These are phyloP conservation scores for Hyphantria cunea DNA, from an alignment of 1,140 invertebrate genomes.

Conservation along the genomic window DNA sequence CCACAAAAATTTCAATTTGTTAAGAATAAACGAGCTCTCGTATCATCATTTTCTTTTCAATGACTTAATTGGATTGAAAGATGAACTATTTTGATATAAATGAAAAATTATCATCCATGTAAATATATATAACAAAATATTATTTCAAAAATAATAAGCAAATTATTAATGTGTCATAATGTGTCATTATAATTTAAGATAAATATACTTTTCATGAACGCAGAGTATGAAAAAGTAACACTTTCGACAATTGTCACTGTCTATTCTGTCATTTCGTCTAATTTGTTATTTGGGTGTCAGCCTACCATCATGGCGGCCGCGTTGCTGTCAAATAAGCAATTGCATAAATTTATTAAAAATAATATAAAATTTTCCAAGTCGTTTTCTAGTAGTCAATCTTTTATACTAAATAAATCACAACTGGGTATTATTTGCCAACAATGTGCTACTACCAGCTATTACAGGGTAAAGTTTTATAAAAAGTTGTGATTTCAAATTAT, in stretches of 20 bases:
- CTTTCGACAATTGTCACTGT: not conserved
- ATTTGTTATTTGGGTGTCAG: slow-evolving; percentile 36
- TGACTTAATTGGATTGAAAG: no score
- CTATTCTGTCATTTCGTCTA: not conserved
- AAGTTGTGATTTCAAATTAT: not conserved
- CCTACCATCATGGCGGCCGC: slow-evolving; percentile 65
- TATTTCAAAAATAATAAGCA: no score
- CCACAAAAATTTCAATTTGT: no score
- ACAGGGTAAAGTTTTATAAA: slow-evolving; percentile 55
- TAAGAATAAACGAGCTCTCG: no score
- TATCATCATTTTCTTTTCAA: no score
- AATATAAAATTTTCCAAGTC: slow-evolving; percentile 58
- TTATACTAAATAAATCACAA: slow-evolving; percentile 62
- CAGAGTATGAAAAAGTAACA: no score
- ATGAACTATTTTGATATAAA: no score
- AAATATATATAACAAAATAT: no score
- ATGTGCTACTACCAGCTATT: slow-evolving; percentile 60
- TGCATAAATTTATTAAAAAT: slow-evolving; percentile 66
- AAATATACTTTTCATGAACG: no score
- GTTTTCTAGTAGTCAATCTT: slow-evolving; percentile 44
- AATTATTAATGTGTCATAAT: no score
- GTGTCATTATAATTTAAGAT: no score
- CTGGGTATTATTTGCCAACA: slow-evolving; percentile 59
- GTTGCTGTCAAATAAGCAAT: slow-evolving; percentile 64
- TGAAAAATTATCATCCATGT: no score